Base-by-base conservation (phyloP, 2,113 vertebrate genomes). In the Falco punctatus region DNA sequence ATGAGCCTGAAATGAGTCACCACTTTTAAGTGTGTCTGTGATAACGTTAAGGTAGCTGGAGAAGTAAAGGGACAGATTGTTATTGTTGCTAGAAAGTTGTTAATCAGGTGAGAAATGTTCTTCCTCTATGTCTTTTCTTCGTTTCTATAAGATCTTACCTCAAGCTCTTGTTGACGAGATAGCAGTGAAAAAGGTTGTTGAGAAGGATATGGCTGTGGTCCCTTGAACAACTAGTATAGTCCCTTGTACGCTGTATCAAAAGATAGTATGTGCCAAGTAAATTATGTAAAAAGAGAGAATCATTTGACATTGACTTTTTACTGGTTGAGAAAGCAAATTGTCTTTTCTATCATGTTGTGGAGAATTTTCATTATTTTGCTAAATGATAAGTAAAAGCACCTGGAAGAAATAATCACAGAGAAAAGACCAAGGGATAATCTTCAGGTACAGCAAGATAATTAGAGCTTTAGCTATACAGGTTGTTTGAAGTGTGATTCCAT, bases 351-450 rank as follows among this genome's bases (percentile, higher is more conserved):
- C 8, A 11, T 86, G 65, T 83, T 92, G 73, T 52, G 40, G 57
- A 75, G 70, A 90, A 94, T 86, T 89, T 95, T 61, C 1, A 10
- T 78, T 92, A 95, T 91, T 92, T 88, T 92, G 52, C 81, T 91
- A 86, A 95, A 88, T 0, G 35, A 84, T 93, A 33, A 91, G 71
- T 78, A 84, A 95, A 96, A 67, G 65, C 75, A 88, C 74, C 38
- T 84, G 61, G 80, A 91, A 44, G 77, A 96, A 96, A 92, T 59
- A 96, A 87, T 78, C 9, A 1, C 86, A 92, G 65, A 84, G 70
- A 57, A 94, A 67, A 75, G 64, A 86, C 79, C 71, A 86, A 94
- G 87, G 81, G 73, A 81, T 94, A 74, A 86, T 92, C 82, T 94
- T 93, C 75, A 91, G 86, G 79, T 94, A 81, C 48, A 84, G 61